Conservation (phyloP, 1,140 invertebrate species). For the Gryon sp. region DNA sequence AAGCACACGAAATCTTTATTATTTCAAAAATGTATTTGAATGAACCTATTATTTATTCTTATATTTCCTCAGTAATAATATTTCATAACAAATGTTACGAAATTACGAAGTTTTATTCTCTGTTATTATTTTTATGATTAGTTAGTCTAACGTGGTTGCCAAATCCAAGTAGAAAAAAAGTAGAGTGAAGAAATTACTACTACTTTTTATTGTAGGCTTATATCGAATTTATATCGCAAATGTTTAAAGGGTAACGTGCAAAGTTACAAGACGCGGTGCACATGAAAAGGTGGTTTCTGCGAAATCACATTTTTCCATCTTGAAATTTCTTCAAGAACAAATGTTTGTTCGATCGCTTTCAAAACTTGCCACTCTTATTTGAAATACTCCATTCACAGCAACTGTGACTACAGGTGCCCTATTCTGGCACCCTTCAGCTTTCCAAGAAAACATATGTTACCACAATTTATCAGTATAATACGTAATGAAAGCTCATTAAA, state of each 20-base stretch:
- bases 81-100: conserved; percentile 20
- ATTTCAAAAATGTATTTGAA: conserved; percentile 10
- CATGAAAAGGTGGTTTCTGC: conserved; percentile 60
- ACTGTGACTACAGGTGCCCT: conserved; percentile 19
- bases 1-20: conserved; percentile 18
- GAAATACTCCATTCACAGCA: conserved; percentile 28
- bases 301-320: conserved; percentile 64
- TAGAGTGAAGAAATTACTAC: conserved; percentile 20
- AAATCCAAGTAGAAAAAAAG: conserved; percentile 21
- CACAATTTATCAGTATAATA: no score
- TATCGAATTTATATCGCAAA: conserved; percentile 54
- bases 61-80: neutral
- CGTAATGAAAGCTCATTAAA: no score
- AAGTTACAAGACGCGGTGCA: conserved; percentile 52
- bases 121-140: conserved; percentile 33
- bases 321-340: conserved; percentile 57
- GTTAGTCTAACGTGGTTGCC: conserved; percentile 26
- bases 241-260: conserved; percentile 53
- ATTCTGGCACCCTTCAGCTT: no score
- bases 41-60: conserved; percentile 25
- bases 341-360: conserved; percentile 62
- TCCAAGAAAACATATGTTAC: no score
- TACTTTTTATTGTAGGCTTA: conserved; percentile 21
- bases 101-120: conserved; percentile 19
- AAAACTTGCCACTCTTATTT: conserved; percentile 40